Conservation (phyloP, 2,888 invertebrate genomes). For the Germaria angustata region DNA sequence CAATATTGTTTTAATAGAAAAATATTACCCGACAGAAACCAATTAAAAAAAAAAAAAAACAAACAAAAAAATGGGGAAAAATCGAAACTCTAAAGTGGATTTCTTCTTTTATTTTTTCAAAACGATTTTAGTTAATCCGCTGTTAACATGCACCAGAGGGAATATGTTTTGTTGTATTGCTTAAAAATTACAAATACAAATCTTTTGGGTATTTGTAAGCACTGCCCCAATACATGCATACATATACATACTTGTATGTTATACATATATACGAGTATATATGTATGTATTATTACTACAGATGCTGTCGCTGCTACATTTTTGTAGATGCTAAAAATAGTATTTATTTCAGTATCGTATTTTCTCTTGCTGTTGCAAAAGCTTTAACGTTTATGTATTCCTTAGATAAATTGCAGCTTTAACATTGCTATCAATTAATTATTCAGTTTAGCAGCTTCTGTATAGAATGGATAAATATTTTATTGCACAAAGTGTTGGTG, state of each 20-base stretch:
- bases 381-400: neutral
- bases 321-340: too few relatives aligned
- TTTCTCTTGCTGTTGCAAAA: too few relatives aligned
- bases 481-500: neutral
- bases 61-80: neutral
- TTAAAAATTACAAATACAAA: neutral
- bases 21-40: slow-evolving; percentile 26
- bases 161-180: slow-evolving; percentile 6
- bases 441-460: neutral
- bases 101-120: slow-evolving; percentile 8
- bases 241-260: too few relatives aligned
- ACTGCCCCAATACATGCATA: neutral
- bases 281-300: too few relatives aligned
- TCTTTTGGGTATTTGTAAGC: too few relatives aligned
- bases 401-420: neutral
- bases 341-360: too few relatives aligned
- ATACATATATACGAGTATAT: too few relatives aligned
- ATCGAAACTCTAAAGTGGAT: slow-evolving; percentile 16
- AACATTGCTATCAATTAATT: neutral
- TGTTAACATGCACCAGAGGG: neutral
- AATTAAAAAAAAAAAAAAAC: slow-evolving; percentile 20
- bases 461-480: neutral
- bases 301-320: neutral
- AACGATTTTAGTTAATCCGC: slow-evolving; percentile 23
- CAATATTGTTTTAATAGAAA: slow-evolving; percentile 51